phyloP scores from a whole-genome alignment of 2,113 vertebrate genomes.

The Corydoras sp. region DNA sequence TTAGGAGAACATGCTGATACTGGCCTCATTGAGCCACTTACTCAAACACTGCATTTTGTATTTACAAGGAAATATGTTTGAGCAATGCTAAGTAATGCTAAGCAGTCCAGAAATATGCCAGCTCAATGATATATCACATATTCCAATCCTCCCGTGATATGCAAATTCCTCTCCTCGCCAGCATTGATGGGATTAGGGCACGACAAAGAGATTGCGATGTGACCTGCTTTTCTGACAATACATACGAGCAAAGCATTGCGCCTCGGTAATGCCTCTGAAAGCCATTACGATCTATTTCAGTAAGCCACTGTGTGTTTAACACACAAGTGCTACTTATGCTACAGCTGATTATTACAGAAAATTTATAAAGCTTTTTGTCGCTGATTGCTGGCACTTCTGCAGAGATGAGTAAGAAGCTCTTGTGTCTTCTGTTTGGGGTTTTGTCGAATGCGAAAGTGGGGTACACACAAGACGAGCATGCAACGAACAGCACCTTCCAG shows the following conservation, averaged over 20 bases:
- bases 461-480: constrained; percentile 25
- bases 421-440: constrained; percentile 31
- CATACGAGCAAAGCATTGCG: constrained; percentile 41
- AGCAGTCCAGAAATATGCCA: constrained; percentile 32
- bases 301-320: constrained; percentile 44
- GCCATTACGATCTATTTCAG: constrained; percentile 50
- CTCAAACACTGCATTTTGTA: constrained; percentile 1
- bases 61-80: constrained; percentile 10
- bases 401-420: constrained; percentile 17
- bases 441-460: constrained; percentile 29
- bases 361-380: constrained; percentile 34
- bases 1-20: not conserved
- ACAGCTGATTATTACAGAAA: constrained; percentile 48
- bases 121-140: constrained; percentile 38
- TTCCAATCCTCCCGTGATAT: constrained; percentile 36
- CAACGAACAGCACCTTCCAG: constrained; percentile 47
- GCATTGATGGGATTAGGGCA: constrained; percentile 39
- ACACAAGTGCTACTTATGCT: constrained; percentile 45
- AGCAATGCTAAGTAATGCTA: constrained; percentile 33
- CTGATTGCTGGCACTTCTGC: constrained; percentile 20
- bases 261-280: constrained; percentile 43
- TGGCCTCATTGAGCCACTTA: constrained; percentile 11
- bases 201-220: constrained; percentile 50
- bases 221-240: constrained; percentile 55
- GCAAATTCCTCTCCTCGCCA: constrained; percentile 33